Evolutionary conservation across 2,797 vertebrate genomes (phyloP), one percentile per base, ranked within the genome.

Genomic region (Malacoraja senta): DNA sequence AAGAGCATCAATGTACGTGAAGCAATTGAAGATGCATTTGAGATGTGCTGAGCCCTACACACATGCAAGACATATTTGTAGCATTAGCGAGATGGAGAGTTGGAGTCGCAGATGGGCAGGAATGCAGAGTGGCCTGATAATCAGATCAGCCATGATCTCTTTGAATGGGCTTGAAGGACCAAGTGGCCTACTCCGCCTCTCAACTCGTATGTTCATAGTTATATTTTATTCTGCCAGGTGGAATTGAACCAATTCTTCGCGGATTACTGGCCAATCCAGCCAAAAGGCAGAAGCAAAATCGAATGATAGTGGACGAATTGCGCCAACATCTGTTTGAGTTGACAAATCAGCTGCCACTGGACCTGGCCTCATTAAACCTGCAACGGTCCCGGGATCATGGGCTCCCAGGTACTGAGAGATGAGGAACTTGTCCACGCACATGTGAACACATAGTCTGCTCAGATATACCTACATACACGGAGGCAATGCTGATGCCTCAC

Each of bases 221-320:
- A 58, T 78, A 7, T 4, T 93, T 80, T 80, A 61, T 35, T 32
- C 32, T 80, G 17, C 38, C 76, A 93, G 93, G 93, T 84, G 93
- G 93, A 65, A 72, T 93, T 35, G 93, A 93, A 7, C 93, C 93
- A 38, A 72, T 93, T 61, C 93, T 93, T 38, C 93, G 77, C 2
- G 93, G 93, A 3, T 24, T 93, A 38, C 72, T 93, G 32, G 93
- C 71, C 17, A 93, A 84, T 93, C 93, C 93, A 2, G 93, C 93
- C 77, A 93, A 93, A 53, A 77, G 65, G 53, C 77, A 93, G 12
- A n/a, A 6, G 4, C 38, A 38, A 35, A 26, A 79, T 44, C 63
- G n/a, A n/a, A 93, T 93, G 93, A 32, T 93, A n/a, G 71, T 77
- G 9, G 93, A 93, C 17, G 93, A 93, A 61, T 38, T 93, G 77